phyloP scores from a whole-genome alignment of 2,113 vertebrate species.

The Cyanistes caeruleus region DNA sequence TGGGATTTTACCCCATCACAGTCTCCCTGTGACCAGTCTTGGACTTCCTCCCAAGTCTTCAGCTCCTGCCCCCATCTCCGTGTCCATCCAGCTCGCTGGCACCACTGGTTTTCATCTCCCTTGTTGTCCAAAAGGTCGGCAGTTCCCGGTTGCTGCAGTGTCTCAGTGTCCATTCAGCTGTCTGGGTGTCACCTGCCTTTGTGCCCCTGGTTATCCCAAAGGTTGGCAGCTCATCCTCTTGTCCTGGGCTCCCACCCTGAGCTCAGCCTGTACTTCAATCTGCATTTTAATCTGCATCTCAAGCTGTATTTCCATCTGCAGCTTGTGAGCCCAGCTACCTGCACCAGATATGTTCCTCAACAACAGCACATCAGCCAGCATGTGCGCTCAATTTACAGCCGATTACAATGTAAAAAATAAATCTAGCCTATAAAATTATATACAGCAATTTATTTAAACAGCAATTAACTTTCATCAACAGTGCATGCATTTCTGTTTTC shows the following conservation, averaged over 20 bases:
- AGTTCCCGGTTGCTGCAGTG: background rate
- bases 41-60: accelerated
- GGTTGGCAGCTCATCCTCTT: background rate
- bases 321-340: background rate
- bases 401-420: background rate
- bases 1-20: background rate
- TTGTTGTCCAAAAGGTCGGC: background rate
- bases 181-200: background rate
- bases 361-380: background rate
- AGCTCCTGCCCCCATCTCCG: background rate
- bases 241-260: background rate
- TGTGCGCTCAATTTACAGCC: background rate
- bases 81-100: background rate
- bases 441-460: constrained; percentile 41
- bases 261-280: background rate
- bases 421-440: background rate
- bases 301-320: background rate
- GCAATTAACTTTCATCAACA: constrained; percentile 11
- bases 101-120: background rate
- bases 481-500: constrained; percentile 18
- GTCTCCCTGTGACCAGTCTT: background rate
- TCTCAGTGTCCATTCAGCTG: background rate
- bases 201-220: background rate
- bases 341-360: background rate
- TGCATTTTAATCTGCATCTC: background rate